These are phyloP conservation scores for Pristionchus maxplancki DNA, from an alignment of 2,888 invertebrate genomes.

Conservation along the genomic window DNA sequence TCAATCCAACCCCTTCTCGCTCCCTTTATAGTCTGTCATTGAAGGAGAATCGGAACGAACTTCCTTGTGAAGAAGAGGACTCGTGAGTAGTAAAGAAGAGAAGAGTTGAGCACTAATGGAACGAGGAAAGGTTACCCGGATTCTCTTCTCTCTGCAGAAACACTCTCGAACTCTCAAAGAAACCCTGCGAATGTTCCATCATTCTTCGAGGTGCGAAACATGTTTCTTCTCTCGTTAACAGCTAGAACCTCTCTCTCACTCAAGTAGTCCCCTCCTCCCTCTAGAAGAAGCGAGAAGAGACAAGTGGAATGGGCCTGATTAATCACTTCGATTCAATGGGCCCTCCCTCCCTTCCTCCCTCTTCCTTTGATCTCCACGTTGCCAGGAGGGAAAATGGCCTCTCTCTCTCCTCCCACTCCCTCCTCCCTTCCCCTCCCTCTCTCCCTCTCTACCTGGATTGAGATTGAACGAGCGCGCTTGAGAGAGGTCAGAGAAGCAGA, in stretches of 20 bases:
- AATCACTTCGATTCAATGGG: constrained; percentile 31
- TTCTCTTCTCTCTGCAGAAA: neutral
- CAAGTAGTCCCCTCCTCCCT: constrained; percentile 6
- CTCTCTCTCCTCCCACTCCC: neutral
- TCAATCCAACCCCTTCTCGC: neutral
- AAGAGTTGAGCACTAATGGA: constrained; percentile 13
- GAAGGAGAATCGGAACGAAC: neutral
- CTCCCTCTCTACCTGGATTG: constrained; percentile 35
- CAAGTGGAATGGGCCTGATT: constrained; percentile 25
- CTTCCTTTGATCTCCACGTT: constrained; percentile 35
- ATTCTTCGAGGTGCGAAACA: neutral
- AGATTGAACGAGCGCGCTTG: neutral
- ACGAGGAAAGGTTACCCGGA: neutral
- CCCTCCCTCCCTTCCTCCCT: constrained; percentile 24
- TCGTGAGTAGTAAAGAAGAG: constrained; percentile 9
- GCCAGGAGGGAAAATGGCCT: constrained; percentile 3
- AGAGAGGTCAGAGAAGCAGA: neutral
- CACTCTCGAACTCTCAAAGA: neutral
- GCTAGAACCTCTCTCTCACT: neutral
- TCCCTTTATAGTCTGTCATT: constrained; percentile 16
- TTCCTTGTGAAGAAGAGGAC: constrained; percentile 4
- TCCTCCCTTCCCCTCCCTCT: neutral
- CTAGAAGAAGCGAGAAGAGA: constrained; percentile 16
- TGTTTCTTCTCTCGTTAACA: neutral
- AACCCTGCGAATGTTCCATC: neutral